Conservation (phyloP, 2,888 invertebrate genomes). For the Sphecodes monilicornis region DNA sequence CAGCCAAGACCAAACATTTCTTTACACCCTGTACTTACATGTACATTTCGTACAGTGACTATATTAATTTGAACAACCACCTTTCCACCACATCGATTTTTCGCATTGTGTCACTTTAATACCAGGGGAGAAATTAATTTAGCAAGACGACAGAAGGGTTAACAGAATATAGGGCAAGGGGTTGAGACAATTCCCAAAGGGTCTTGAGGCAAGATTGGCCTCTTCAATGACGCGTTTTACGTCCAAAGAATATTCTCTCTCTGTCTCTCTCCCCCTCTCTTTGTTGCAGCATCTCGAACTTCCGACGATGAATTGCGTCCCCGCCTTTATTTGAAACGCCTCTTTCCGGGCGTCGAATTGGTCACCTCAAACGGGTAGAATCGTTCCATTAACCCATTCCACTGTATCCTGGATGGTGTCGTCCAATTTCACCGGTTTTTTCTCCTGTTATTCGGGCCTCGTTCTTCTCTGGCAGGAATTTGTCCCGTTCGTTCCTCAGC, state of each 20-base stretch:
- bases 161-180: not conserved
- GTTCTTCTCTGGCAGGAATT: not conserved
- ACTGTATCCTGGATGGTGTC: not conserved
- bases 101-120: not conserved
- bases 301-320: not conserved
- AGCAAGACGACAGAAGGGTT: not conserved
- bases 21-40: no score
- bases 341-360: conserved; percentile 7
- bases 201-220: not conserved
- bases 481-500: not conserved
- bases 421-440: conserved; percentile 4
- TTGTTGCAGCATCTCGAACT: not conserved
- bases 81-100: no score
- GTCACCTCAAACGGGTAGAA: not conserved
- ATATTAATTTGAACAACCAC: no score
- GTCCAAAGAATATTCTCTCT: not conserved
- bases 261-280: not conserved
- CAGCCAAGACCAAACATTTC: no score
- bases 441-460: not conserved
- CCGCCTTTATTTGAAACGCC: conserved; percentile 2
- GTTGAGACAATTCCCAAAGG: not conserved
- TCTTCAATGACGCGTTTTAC: not conserved
- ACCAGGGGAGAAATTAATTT: not conserved
- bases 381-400: conserved; percentile 10
- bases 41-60: no score